Conservation (phyloP, 1,140 invertebrate species). For the Saccostrea echinata region DNA sequence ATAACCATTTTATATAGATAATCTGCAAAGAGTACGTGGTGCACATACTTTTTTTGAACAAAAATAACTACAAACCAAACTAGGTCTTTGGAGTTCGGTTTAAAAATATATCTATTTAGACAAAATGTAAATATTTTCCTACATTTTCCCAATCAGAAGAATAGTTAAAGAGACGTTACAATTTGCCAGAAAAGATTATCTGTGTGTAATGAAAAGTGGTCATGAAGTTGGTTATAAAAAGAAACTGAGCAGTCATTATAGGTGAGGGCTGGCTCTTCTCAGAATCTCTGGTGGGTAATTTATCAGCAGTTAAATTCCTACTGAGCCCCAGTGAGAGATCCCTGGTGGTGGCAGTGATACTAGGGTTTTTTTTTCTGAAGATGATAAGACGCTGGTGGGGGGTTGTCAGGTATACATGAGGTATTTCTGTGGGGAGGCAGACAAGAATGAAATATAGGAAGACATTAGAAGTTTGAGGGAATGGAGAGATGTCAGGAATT, state of each 20-base stretch:
- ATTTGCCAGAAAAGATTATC: slow-evolving; percentile 11
- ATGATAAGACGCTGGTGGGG: neutral
- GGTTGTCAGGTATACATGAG: neutral
- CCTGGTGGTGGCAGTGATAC: neutral
- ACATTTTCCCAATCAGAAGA: neutral
- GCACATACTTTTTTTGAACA: too few relatives aligned
- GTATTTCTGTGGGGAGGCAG: neutral
- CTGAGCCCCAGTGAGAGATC: neutral
- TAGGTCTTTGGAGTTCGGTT: too few relatives aligned
- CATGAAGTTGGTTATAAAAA: neutral
- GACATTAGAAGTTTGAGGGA: neutral
- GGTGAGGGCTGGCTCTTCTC: neutral
- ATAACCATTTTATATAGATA: too few relatives aligned
- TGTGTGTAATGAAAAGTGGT: neutral
- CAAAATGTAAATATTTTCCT: neutral
- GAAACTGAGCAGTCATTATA: neutral
- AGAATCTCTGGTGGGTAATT: neutral
- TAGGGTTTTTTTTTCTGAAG: neutral
- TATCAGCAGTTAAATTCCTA: slow-evolving; percentile 10
- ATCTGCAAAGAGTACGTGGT: too few relatives aligned
- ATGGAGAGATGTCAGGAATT: neutral
- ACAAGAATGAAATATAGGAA: neutral
- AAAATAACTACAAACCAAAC: too few relatives aligned
- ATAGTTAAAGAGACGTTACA: neutral
- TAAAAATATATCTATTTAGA: neutral